Evolutionary conservation across 2,113 vertebrate genomes (phyloP).

Genomic region (Erythrocercus mccallii): DNA sequence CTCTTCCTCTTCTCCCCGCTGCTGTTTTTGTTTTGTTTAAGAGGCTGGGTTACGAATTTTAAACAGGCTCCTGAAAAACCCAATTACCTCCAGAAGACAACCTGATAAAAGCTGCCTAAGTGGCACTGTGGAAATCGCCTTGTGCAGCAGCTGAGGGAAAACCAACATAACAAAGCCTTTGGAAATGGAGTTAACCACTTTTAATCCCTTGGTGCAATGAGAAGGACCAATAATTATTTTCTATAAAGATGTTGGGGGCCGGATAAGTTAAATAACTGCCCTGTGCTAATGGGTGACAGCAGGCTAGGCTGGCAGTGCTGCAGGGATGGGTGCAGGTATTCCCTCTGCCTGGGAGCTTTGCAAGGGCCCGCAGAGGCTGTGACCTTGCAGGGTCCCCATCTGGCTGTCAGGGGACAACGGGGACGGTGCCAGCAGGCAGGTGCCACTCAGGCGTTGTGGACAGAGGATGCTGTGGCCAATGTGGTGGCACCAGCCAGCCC

Average conservation of each 20-base stretch:
- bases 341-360: not conserved
- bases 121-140: slow-evolving; percentile 55
- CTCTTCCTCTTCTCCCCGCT: not conserved
- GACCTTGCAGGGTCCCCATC: not conserved
- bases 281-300: not conserved
- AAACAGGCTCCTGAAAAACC: slow-evolving; percentile 56
- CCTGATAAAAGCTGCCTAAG: slow-evolving; percentile 59
- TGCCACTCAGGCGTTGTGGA: not conserved
- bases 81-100: slow-evolving; percentile 63
- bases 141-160: slow-evolving; percentile 54
- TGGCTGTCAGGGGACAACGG: not conserved
- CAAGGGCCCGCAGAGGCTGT: not conserved
- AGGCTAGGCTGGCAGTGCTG: not conserved
- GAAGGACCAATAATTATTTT: slow-evolving; percentile 57
- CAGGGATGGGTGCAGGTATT: not conserved
- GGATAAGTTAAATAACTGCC: slow-evolving; percentile 19
- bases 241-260: not conserved
- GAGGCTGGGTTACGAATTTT: slow-evolving; percentile 45
- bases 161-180: slow-evolving; percentile 66
- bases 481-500: not conserved
- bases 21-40: slow-evolving; percentile 55
- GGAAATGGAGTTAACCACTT: slow-evolving; percentile 67
- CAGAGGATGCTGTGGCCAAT: accelerated
- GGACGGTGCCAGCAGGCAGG: not conserved
- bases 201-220: slow-evolving; percentile 42